A percentile compares a stretch with the other conserved stretches of the same genome.
These are phyloP conservation scores for Neelides folsomi DNA, from an alignment of 2,888 invertebrate genomes.

Conservation along the genomic window DNA sequence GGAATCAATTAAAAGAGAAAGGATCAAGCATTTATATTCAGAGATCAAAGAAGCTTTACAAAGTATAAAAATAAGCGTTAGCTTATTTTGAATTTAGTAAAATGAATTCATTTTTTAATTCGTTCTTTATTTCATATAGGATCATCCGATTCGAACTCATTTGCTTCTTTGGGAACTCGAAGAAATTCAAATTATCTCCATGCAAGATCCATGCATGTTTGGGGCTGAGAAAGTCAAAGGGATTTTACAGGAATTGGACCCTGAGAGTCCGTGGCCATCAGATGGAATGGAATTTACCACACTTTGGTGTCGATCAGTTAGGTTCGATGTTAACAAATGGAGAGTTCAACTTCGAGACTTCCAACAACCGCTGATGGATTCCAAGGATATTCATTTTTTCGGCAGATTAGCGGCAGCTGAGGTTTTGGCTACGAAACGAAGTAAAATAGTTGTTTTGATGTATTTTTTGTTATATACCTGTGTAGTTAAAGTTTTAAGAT, in stretches of 20 bases:
- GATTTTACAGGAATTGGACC: conserved; percentile 67
- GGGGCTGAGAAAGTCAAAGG: conserved; percentile 61
- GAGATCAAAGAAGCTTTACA: conserved; percentile 61
- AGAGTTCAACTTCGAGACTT: conserved; percentile 83
- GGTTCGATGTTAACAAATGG: conserved; percentile 70
- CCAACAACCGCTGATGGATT: conserved; percentile 78
- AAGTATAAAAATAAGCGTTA: no score
- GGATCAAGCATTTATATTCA: conserved; percentile 94
- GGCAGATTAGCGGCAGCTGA: conserved; percentile 85
- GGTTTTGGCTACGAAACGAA: conserved; percentile 57
- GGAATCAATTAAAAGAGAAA: conserved; percentile 70
- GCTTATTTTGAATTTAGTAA: not conserved
- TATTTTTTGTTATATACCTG: not conserved
- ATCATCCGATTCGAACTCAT: conserved; percentile 52
- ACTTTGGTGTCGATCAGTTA: conserved; percentile 81
- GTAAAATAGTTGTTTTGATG: conserved; percentile 34
- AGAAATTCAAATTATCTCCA: conserved; percentile 55
- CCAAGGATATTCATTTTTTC: conserved; percentile 71
- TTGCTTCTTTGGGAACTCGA: conserved; percentile 77
- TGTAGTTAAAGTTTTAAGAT: not conserved
- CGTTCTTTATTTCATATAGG: conserved; percentile 4
- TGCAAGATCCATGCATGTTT: conserved; percentile 78
- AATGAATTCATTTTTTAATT: not conserved
- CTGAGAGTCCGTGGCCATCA: conserved; percentile 81
- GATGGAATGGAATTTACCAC: conserved; percentile 62